Base-by-base conservation (phyloP, 2,113 vertebrate species). In the Corythornis cristatus region DNA sequence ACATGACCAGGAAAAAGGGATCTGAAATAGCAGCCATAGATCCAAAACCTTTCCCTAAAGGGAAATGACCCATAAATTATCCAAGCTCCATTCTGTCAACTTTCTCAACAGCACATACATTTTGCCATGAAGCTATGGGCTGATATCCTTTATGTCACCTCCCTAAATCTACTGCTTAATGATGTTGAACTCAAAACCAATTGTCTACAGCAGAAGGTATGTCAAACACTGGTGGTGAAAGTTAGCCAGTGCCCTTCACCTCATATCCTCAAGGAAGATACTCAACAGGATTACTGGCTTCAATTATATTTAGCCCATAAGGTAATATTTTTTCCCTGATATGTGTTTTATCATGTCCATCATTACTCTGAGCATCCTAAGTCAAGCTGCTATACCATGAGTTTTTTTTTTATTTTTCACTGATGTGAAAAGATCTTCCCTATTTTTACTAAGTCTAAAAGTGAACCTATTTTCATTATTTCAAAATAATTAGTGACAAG, bases 61-160 rank as follows among this genome's bases (percentile, higher is more conserved):
- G 57, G 15, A 93, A 95, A 83, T 80, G 56, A 66, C 64, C 75
- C 54, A 23, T 76, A 73, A 94, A 89, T 73, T 86, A 56, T 76
- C 64, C 71, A 68, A 56, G 11, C 51, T 76, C 37, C 31, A 18
- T 70, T 91, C 78, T 85, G 74, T 82, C 89, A 90, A 8, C 37
- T 92, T 93, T 94, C 67, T 88, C 86, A 93, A 67, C 71, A 93
- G 13, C 48, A 29, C 26, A 70, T 90, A 76, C 7, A 46, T 90
- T 92, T 61, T 57, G 23, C 23, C 62, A 68, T 11, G 18, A 77
- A 83, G 43, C 64, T 88, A 64, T 42, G 37, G 35, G 22, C 31
- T 92, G 40, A 67, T 72, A 73, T 56, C 46, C 56, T 26, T 73
- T 70, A 35, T 9, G 40, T 77, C 74, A 87, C 31, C 33, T 43